Conservation (phyloP, 2,888 invertebrate genomes). For the Ommatoiulus sabulosus region DNA sequence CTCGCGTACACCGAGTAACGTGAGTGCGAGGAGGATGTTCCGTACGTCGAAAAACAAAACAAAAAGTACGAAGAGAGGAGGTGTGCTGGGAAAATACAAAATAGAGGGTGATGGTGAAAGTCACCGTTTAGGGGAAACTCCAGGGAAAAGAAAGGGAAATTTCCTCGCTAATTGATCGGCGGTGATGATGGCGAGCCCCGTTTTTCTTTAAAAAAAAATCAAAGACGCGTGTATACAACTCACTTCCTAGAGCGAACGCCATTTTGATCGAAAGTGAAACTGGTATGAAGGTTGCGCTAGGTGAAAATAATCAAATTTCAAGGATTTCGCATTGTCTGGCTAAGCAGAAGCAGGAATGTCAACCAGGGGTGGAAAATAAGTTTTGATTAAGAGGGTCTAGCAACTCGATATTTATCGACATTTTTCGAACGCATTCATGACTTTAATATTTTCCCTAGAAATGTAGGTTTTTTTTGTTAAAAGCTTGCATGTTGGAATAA, state of each 20-base stretch:
- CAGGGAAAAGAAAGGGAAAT: background rate
- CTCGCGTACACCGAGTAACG: background rate
- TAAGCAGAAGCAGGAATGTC: background rate
- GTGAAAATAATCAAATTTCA: background rate
- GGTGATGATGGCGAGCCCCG: background rate
- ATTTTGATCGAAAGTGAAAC: background rate
- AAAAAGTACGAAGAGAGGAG: background rate
- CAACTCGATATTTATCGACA: too few species aligned
- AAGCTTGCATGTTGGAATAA: too few species aligned
- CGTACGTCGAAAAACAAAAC: background rate
- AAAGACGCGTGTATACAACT: too few species aligned
- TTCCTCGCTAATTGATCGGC: background rate
- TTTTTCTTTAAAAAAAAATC: background rate
- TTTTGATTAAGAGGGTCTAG: background rate
- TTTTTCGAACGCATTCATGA: too few species aligned
- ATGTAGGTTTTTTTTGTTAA: too few species aligned
- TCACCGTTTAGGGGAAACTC: background rate
- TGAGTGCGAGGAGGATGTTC: slow-evolving; percentile 16
- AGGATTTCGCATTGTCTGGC: background rate
- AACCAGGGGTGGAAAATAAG: background rate
- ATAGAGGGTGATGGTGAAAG: background rate
- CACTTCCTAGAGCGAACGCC: background rate
- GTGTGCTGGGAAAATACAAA: too few species aligned
- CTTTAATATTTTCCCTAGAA: too few species aligned
- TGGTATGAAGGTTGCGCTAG: background rate